A percentile compares a stretch with the other conserved stretches of the same genome.
Evolutionary conservation across 1,140 invertebrate genomes (phyloP).

Genomic region (Mya arenaria): DNA sequence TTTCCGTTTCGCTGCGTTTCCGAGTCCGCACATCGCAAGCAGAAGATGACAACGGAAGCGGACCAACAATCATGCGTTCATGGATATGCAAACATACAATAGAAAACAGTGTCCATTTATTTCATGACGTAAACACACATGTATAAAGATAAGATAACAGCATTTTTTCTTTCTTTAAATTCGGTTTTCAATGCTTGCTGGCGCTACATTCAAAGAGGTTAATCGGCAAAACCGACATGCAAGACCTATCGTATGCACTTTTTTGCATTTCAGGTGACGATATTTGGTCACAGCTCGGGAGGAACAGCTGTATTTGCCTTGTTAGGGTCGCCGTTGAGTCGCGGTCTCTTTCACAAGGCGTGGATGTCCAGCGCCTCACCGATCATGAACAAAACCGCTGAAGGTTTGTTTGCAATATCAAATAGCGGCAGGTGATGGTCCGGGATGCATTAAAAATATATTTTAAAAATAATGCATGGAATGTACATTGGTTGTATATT

Average conservation of each 20-base stretch:
- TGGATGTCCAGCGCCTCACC: slow-evolving; percentile 67
- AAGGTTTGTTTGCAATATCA: slow-evolving; percentile 28
- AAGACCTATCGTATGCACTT: neutral
- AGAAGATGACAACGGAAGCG: no score
- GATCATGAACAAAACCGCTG: slow-evolving; percentile 65
- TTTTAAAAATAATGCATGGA: no score
- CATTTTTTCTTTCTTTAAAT: neutral
- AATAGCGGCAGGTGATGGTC: no score
- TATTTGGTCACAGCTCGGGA: slow-evolving; percentile 74
- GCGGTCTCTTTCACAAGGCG: slow-evolving; percentile 69
- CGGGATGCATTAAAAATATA: no score
- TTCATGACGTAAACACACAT: neutral
- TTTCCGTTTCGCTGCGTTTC: neutral
- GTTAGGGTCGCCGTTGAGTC: slow-evolving; percentile 61
- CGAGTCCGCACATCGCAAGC: neutral
- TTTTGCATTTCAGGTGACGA: slow-evolving; percentile 65
- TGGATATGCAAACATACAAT: neutral
- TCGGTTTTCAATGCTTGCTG: neutral
- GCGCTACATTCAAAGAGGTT: neutral
- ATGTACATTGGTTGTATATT: no score
- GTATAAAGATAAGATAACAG: neutral
- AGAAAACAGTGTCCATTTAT: neutral
- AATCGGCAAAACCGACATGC: neutral
- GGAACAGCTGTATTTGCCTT: slow-evolving; percentile 69
- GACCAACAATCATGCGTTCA: neutral